These are phyloP conservation scores for Plodia interpunctella DNA, from an alignment of 1,140 invertebrate genomes.

Conservation along the genomic window DNA sequence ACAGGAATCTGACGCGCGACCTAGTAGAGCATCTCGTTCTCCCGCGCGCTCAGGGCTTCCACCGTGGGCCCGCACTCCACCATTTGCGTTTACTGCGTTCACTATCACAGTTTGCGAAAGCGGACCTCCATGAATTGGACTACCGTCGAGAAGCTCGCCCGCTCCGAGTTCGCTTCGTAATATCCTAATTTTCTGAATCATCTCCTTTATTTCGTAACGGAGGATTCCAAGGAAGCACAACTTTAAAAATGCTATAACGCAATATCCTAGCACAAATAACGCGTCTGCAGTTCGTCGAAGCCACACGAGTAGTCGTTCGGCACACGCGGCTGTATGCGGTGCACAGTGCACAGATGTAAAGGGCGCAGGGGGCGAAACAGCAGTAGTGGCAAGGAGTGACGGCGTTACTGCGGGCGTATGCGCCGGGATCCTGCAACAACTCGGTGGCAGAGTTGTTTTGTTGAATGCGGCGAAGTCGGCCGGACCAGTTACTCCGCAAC, in stretches of 20 bases:
- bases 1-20: conserved; percentile 67
- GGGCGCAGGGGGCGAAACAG: conserved; percentile 79
- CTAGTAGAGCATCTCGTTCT: conserved; percentile 78
- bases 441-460: conserved; percentile 68
- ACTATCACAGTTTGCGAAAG: conserved; percentile 68
- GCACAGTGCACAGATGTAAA: conserved; percentile 62
- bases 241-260: conserved; percentile 93
- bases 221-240: conserved; percentile 93
- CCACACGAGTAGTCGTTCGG: conserved; percentile 83
- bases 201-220: conserved; percentile 89
- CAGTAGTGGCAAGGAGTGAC: conserved; percentile 81
- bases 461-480: conserved; percentile 79
- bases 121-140: conserved; percentile 68
- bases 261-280: conserved; percentile 91
- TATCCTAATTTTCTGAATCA: conserved; percentile 92
- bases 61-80: conserved; percentile 65
- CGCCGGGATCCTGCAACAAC: conserved; percentile 74
- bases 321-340: conserved; percentile 80
- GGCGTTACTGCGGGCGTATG: conserved; percentile 58
- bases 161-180: conserved; percentile 77
- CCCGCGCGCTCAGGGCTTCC: conserved; percentile 67
- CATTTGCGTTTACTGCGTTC: conserved; percentile 71
- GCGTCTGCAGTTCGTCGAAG: conserved; percentile 87
- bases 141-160: conserved; percentile 63
- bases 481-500: conserved; percentile 87